Percentiles rank a stretch among this genome's conserved stretches.
Evolutionary conservation across 2,113 vertebrate species (phyloP).

Genomic region (Notarius quadriscutis): DNA sequence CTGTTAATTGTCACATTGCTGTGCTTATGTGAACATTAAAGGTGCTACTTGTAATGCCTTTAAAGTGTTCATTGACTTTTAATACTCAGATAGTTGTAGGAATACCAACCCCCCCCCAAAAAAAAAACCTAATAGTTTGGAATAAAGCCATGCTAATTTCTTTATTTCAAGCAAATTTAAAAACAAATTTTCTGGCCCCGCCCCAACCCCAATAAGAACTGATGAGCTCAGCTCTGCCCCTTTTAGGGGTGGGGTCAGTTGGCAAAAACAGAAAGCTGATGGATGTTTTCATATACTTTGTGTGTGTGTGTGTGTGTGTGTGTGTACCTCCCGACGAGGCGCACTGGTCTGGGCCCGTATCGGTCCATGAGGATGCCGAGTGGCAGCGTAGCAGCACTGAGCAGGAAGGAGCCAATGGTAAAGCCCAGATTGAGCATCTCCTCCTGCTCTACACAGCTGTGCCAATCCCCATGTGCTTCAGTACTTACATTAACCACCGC

Average conservation of each 20-base stretch:
- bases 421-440: slow-evolving; percentile 89
- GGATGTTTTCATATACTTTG: not conserved
- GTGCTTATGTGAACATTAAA: not conserved
- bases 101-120: not conserved
- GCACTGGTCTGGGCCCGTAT: slow-evolving; percentile 82
- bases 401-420: slow-evolving; percentile 87
- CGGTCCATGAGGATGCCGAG: slow-evolving; percentile 89
- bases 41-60: not conserved
- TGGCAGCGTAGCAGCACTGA: slow-evolving; percentile 86
- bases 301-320: not conserved
- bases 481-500: slow-evolving; percentile 15
- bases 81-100: too few relatives aligned
- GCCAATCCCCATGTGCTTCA: slow-evolving; percentile 11
- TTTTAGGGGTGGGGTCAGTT: not conserved
- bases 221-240: not conserved
- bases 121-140: not conserved
- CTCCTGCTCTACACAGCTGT: slow-evolving; percentile 81
- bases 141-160: not conserved
- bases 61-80: not conserved
- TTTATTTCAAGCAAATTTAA: not conserved
- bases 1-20: not conserved
- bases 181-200: not conserved
- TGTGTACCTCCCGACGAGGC: slow-evolving; percentile 83
- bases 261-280: not conserved
- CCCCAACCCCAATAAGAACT: not conserved